These are phyloP conservation scores for Amblyraja radiata DNA, from an alignment of 2,797 vertebrate genomes.

Conservation along the genomic window DNA sequence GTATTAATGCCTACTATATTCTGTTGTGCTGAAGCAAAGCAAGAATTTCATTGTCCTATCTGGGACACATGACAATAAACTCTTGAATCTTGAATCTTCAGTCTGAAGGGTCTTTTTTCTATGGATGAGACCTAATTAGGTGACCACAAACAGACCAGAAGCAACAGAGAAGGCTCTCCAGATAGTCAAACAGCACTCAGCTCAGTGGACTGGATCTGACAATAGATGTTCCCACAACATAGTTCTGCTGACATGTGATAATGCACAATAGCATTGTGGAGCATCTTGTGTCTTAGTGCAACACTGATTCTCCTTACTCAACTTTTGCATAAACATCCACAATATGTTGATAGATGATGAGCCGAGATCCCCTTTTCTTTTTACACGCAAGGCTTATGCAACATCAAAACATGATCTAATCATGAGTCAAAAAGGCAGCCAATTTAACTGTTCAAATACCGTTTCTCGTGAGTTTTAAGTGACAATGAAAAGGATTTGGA, in stretches of 20 bases:
- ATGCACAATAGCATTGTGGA: not conserved
- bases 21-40: too few species aligned
- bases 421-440: slow-evolving; percentile 17
- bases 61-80: too few species aligned
- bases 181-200: not conserved
- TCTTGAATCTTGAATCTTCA: too few species aligned
- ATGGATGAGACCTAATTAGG: not conserved
- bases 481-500: not conserved
- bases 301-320: slow-evolving; percentile 8
- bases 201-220: not conserved
- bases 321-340: slow-evolving; percentile 26
- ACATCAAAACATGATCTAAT: slow-evolving; percentile 21
- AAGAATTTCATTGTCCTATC: too few species aligned
- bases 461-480: not conserved
- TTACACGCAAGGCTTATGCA: slow-evolving; percentile 15
- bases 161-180: not conserved
- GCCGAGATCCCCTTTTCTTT: not conserved
- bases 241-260: not conserved
- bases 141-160: not conserved
- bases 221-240: slow-evolving; percentile 10
- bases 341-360: slow-evolving; percentile 29
- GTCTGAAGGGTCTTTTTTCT: too few species aligned
- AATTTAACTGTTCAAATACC: slow-evolving; percentile 14
- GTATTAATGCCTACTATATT: too few species aligned
- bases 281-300: not conserved